phyloP scores from a whole-genome alignment of 2,113 vertebrate species.

The Cyphomyrus discorhynchus region DNA sequence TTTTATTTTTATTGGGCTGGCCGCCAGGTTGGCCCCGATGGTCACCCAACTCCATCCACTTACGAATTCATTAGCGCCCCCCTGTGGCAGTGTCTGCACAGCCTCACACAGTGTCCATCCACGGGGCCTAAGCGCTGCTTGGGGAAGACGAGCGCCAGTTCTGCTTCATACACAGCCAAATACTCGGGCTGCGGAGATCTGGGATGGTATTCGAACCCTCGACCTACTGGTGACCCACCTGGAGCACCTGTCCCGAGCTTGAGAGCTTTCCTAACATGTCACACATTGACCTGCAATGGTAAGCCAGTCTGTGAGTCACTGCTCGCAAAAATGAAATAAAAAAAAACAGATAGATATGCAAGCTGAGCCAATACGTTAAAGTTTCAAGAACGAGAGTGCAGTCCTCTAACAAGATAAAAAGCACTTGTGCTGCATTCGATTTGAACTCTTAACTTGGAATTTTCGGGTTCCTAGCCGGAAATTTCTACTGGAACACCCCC shows the following conservation, averaged over 20 bases:
- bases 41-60: background rate
- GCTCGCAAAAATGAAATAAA: background rate
- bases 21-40: background rate
- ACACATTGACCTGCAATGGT: background rate
- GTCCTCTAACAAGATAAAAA: background rate
- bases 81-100: background rate
- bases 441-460: background rate
- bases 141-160: background rate
- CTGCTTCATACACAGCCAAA: background rate
- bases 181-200: background rate
- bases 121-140: background rate
- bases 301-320: background rate
- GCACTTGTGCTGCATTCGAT: background rate
- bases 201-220: background rate
- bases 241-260: background rate
- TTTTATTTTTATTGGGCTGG: background rate
- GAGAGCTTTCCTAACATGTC: background rate
- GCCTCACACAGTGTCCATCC: background rate
- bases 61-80: conserved; percentile 15
- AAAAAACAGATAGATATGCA: background rate
- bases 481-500: background rate
- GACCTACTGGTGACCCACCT: background rate
- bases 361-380: background rate
- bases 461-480: background rate
- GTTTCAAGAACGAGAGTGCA: background rate